Evolutionary conservation across 2,113 vertebrate genomes (phyloP).

Genomic region (Saccopteryx bilineata): DNA sequence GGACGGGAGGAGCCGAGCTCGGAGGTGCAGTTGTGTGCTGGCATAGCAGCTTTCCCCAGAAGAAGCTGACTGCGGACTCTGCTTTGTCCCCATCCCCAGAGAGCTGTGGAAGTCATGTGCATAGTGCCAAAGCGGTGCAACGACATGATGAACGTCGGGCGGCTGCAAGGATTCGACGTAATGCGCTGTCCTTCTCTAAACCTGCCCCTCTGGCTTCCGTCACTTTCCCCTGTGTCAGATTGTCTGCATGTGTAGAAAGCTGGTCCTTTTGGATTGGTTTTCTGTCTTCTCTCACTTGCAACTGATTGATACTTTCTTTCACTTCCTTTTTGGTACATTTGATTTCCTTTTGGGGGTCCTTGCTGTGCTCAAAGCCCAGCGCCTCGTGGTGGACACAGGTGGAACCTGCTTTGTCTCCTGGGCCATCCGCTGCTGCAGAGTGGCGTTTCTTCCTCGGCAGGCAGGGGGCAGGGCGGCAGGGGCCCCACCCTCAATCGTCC

Average conservation of each 20-base stretch:
- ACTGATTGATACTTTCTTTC: background rate
- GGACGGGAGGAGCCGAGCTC: background rate
- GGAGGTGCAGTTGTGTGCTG: fast-evolving
- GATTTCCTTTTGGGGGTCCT: background rate
- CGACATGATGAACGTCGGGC: slow-evolving; percentile 99
- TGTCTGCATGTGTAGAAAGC: background rate
- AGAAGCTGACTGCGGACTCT: slow-evolving; percentile 62
- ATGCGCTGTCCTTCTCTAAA: slow-evolving; percentile 75
- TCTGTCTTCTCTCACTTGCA: background rate
- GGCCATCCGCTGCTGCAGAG: background rate
- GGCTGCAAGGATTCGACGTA: slow-evolving; percentile 99
- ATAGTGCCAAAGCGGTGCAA: slow-evolving; percentile 98
- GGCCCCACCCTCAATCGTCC: background rate
- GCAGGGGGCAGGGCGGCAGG: too few relatives aligned
- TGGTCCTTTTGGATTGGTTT: background rate
- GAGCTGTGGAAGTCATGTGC: slow-evolving; percentile 98
- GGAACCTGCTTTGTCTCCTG: background rate
- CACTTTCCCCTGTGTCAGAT: background rate
- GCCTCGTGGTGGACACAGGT: background rate
- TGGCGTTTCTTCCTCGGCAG: background rate
- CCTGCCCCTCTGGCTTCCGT: background rate
- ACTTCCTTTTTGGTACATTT: background rate
- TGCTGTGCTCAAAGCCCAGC: background rate
- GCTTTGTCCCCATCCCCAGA: slow-evolving; percentile 89
- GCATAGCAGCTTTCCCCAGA: background rate